Evolutionary conservation across 2,797 vertebrate species (phyloP).

Genomic region (Poliocrania exsul): DNA sequence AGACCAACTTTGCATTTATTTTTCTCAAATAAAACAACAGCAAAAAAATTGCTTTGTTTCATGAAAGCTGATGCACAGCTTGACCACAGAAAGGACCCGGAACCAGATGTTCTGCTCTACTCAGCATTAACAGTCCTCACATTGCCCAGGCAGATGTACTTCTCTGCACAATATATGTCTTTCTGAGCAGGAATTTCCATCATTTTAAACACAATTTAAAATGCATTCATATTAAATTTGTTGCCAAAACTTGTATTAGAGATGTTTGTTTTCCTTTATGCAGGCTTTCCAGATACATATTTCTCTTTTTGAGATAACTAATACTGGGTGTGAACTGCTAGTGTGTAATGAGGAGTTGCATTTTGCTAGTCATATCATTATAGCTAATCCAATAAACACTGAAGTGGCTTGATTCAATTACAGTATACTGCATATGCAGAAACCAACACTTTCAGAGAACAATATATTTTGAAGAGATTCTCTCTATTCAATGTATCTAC

Average conservation of each 20-base stretch:
- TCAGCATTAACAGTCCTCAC: slow-evolving; percentile 12
- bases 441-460: background rate
- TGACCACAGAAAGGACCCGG: slow-evolving; percentile 18
- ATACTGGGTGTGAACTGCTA: background rate
- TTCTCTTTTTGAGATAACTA: background rate
- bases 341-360: background rate
- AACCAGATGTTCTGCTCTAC: slow-evolving; percentile 48
- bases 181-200: slow-evolving; percentile 54
- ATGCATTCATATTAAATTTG: slow-evolving; percentile 16
- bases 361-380: background rate
- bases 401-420: background rate
- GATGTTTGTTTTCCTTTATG: slow-evolving; percentile 9
- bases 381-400: slow-evolving; percentile 6
- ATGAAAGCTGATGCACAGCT: background rate
- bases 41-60: background rate
- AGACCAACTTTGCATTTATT: background rate
- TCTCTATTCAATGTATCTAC: background rate
- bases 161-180: slow-evolving; percentile 21
- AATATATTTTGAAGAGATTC: background rate
- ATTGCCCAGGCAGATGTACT: slow-evolving; percentile 44
- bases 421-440: background rate
- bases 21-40: background rate
- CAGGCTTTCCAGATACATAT: background rate
- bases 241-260: background rate
- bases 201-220: slow-evolving; percentile 47